phyloP scores from a whole-genome alignment of 2,113 vertebrate genomes.

The Cynopterus brachyotis region DNA sequence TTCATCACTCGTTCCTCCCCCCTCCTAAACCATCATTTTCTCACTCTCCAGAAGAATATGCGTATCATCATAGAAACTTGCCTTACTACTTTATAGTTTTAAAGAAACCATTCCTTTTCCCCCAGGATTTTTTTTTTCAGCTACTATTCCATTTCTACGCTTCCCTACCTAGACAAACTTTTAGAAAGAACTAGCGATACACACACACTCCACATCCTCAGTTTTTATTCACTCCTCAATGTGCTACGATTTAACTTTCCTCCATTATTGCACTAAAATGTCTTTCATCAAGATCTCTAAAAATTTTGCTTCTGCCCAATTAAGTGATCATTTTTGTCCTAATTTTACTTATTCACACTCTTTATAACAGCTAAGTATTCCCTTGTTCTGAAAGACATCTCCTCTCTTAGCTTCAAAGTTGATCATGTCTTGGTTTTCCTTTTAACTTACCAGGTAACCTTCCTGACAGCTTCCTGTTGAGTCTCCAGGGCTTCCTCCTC shows the following conservation, averaged over 20 bases:
- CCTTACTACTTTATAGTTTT: not conserved
- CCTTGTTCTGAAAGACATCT: not conserved
- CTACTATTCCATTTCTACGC: not conserved
- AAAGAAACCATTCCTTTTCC: not conserved
- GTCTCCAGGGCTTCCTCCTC: not conserved
- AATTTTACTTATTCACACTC: not conserved
- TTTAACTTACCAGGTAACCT: constrained; percentile 2
- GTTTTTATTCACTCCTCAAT: not conserved
- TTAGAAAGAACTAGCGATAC: not conserved
- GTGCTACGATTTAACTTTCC: not conserved
- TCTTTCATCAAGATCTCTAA: not conserved
- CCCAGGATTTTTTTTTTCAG: not conserved
- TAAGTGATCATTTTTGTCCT: not conserved
- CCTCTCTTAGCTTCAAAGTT: not conserved
- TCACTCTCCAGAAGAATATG: not conserved
- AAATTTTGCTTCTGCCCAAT: not conserved
- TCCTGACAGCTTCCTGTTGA: not conserved
- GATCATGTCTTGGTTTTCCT: not conserved
- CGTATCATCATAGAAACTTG: not conserved
- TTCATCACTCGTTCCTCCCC: not conserved
- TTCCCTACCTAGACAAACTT: not conserved
- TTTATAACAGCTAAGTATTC: not conserved
- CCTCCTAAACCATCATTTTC: not conserved
- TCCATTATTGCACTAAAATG: not conserved
- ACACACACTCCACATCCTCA: not conserved